Evolutionary conservation across 2,888 invertebrate genomes (phyloP).

Genomic region (Polia nebulosa): DNA sequence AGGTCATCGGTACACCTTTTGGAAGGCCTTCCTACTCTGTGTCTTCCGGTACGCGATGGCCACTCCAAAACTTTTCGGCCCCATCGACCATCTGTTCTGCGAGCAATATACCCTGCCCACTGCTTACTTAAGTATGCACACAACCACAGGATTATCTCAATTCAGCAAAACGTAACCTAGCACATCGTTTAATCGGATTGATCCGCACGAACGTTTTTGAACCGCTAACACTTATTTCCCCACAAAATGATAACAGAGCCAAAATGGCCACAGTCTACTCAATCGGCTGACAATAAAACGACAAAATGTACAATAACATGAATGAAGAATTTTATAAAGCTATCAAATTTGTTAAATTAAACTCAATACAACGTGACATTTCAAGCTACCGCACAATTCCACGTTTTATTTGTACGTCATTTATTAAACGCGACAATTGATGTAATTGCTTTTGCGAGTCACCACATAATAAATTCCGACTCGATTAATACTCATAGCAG

Average conservation of each 20-base stretch:
- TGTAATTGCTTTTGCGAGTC: slow-evolving; percentile 46
- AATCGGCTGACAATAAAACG: slow-evolving; percentile 14
- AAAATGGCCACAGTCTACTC: background rate
- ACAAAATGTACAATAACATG: slow-evolving; percentile 12
- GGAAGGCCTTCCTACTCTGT: too few relatives aligned
- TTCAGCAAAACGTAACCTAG: slow-evolving; percentile 11
- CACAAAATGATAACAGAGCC: background rate
- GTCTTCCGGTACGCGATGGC: too few relatives aligned
- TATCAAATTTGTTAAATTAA: slow-evolving; percentile 11
- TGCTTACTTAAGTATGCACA: too few relatives aligned
- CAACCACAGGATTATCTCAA: background rate
- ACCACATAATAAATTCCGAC: slow-evolving; percentile 54
- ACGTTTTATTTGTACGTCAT: slow-evolving; percentile 13
- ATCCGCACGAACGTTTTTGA: slow-evolving; percentile 9
- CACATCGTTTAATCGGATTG: background rate
- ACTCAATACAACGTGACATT: slow-evolving; percentile 5
- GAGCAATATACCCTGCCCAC: too few relatives aligned
- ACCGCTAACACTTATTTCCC: background rate
- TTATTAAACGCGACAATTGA: slow-evolving; percentile 47
- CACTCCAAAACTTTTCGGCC: too few relatives aligned
- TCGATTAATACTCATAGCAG: slow-evolving; percentile 51
- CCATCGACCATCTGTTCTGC: too few relatives aligned
- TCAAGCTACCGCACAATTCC: slow-evolving; percentile 1
- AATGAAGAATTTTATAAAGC: background rate
- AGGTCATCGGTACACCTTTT: too few relatives aligned